Percentiles rank a stretch among this genome's conserved stretches.
Conservation (phyloP, 2,888 invertebrate genomes). For the Deilephila elpenor region DNA sequence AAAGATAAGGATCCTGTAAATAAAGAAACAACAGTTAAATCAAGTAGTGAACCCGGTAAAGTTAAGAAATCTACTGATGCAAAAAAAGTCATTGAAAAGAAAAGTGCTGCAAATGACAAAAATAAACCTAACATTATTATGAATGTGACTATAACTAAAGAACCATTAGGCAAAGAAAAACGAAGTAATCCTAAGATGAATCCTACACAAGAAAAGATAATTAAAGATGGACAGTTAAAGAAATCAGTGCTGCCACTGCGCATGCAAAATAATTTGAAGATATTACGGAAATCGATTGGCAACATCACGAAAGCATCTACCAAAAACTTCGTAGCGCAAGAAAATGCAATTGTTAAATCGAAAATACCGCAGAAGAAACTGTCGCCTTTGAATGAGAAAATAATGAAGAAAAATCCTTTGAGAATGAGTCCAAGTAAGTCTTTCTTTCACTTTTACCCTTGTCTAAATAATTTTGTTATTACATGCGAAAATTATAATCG, state of each 20-base stretch:
- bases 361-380: conserved; percentile 61
- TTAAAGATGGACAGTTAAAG: conserved; percentile 24
- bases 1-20: conserved; percentile 22
- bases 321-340: background rate
- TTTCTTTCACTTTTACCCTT: background rate
- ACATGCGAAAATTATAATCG: too few species aligned
- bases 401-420: conserved; percentile 49
- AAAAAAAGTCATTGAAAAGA: conserved; percentile 29
- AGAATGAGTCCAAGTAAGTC: conserved; percentile 68
- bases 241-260: conserved; percentile 30
- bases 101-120: conserved; percentile 2
- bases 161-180: conserved; percentile 25
- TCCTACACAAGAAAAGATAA: conserved; percentile 31
- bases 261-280: conserved; percentile 1
- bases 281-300: conserved; percentile 16
- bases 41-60: conserved; percentile 24
- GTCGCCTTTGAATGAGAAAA: conserved; percentile 39
- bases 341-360: conserved; percentile 44
- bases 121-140: conserved; percentile 28
- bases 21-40: conserved; percentile 30
- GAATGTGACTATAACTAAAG: conserved; percentile 27
- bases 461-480: background rate
- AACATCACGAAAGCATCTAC: conserved; percentile 25
- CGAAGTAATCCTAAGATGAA: conserved; percentile 32
- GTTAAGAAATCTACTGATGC: conserved; percentile 36